These are phyloP conservation scores for Exocentrus adspersus DNA, from an alignment of 2,888 invertebrate species.

Conservation along the genomic window DNA sequence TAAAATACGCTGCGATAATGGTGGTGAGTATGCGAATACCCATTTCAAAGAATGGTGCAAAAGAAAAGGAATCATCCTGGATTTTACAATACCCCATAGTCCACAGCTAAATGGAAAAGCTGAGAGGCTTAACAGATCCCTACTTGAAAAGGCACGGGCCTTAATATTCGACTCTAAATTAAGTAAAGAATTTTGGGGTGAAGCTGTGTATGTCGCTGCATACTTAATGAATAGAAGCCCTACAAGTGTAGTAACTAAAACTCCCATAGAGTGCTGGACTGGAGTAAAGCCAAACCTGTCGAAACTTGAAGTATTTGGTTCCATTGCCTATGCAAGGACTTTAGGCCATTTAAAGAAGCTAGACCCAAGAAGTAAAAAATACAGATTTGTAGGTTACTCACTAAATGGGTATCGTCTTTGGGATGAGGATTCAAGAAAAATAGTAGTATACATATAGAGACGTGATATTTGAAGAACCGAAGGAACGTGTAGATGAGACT, in stretches of 20 bases:
- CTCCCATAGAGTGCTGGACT: conserved; percentile 53
- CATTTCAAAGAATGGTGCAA: too few species aligned
- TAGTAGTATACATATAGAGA: conserved; percentile 31
- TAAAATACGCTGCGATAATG: too few species aligned
- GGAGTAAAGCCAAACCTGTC: conserved; percentile 48
- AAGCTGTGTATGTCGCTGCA: conserved; percentile 32
- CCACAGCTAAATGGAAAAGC: conserved; percentile 44
- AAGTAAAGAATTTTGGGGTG: conserved; percentile 37
- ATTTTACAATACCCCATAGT: conserved; percentile 34
- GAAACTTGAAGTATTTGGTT: conserved; percentile 50
- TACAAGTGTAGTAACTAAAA: conserved; percentile 30
- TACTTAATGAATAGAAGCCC: conserved; percentile 38
- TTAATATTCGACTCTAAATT: conserved; percentile 34
- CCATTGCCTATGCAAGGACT: conserved; percentile 44
- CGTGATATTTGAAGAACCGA: conserved; percentile 32
- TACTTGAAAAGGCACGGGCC: conserved; percentile 40
- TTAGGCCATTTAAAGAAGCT: conserved; percentile 46
- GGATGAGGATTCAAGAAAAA: conserved; percentile 28
- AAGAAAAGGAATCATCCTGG: too few species aligned
- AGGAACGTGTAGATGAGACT: conserved; percentile 1
- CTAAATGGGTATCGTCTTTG: conserved; percentile 32
- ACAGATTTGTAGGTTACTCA: conserved; percentile 41
- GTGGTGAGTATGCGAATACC: too few species aligned
- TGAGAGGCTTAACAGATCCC: conserved; percentile 35
- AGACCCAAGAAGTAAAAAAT: conserved; percentile 46